Evolutionary conservation across 92 coral and sea anemone genomes (phyloP), one percentile per base, ranked within the genome.

Genomic region (Epizoanthus scotinus): DNA sequence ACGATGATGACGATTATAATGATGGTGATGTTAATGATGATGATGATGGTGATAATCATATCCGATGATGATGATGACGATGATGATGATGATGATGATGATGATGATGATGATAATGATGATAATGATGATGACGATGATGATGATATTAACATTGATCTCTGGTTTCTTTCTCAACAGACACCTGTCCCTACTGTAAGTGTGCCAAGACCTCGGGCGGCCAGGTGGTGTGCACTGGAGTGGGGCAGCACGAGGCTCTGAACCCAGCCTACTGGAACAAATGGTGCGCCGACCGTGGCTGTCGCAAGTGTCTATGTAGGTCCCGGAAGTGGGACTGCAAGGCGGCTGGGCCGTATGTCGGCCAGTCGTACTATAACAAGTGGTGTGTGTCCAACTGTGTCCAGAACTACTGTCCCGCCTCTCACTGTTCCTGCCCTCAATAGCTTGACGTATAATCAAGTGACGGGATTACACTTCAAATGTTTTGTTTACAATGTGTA

Each of bases 361-460:
- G 73, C 19, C 47, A 42, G n/a, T 7, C 56, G 28, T 42, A 68
- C 73, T 68, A 68, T 38, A 31, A 68, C 55, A 68, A 40, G 52
- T 68, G 73, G 73, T 68, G 73, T 9, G 73, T 68, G 29, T 68
- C 73, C 26, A 68, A 68, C 52, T 68, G 73, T 17, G 52, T 68
- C 27, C 73, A 2, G 17, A 42, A 22, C 52, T 8, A 38, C 54
- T 68, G 73, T 29, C 73, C 73, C 18, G n/a, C 17, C 5, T 9
- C 54, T 29, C 40, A 36, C 17, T 68, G 73, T 26, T 15, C 25
- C 17, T 68, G 73, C 19, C 73, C 73, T 8, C 7, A 44, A 44
- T 44, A 44, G 50, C 50, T 13, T 31, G 50, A n/a, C n/a, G n/a
- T n/a, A n/a, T n/a, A n/a, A n/a, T n/a, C n/a, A n/a, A n/a, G n/a